phyloP scores from a whole-genome alignment of 2,888 invertebrate species.

The Ptilodon capucinus region DNA sequence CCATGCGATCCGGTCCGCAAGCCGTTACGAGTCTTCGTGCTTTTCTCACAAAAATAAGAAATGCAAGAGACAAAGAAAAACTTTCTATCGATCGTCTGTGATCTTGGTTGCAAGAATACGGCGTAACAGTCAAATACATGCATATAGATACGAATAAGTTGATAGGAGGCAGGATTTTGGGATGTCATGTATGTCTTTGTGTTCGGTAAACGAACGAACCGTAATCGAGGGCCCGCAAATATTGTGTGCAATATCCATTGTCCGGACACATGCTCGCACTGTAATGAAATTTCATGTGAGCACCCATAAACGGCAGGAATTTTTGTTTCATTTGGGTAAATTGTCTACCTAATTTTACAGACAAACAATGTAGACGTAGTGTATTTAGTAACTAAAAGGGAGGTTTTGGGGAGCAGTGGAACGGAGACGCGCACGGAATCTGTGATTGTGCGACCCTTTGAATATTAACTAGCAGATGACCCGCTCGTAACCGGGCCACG shows the following conservation, averaged over 20 bases:
- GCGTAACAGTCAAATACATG: constrained; percentile 29
- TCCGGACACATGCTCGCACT: constrained; percentile 32
- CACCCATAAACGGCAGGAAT: constrained; percentile 14
- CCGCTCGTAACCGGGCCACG: constrained; percentile 66
- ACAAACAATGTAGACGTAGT: constrained; percentile 43
- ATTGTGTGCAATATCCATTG: constrained; percentile 32
- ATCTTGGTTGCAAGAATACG: constrained; percentile 24
- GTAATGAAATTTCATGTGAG: constrained; percentile 33
- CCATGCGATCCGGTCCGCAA: no score
- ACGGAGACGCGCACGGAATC: constrained; percentile 69
- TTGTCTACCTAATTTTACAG: constrained; percentile 29
- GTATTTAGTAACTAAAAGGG: constrained; percentile 54
- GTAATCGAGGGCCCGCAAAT: constrained; percentile 33
- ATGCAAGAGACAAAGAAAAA: constrained; percentile 8
- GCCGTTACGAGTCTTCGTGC: constrained; percentile 16
- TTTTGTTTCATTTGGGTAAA: constrained; percentile 25
- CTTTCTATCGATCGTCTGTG: constrained; percentile 20
- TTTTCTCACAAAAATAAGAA: constrained; percentile 24
- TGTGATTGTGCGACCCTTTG: constrained; percentile 73
- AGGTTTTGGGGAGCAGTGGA: constrained; percentile 49
- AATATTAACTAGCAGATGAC: constrained; percentile 79
- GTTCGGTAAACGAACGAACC: constrained; percentile 35
- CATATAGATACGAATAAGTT: constrained; percentile 12
- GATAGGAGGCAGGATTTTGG: constrained; percentile 31
- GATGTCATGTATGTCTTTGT: constrained; percentile 35